Evolutionary conservation across 2,113 vertebrate species (phyloP).

Genomic region (Gymnarchus niloticus): DNA sequence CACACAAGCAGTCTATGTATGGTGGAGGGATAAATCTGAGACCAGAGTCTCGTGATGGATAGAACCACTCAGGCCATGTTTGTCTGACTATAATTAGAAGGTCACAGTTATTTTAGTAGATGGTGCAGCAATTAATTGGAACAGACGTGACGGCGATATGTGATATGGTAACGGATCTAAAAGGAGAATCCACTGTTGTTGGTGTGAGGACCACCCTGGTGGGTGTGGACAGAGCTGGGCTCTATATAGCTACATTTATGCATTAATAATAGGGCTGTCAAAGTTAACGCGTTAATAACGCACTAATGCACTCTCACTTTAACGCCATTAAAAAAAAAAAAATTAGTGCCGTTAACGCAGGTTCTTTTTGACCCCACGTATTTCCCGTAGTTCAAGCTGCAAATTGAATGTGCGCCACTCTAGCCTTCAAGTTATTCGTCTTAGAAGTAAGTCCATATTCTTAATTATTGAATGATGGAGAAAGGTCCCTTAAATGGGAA

Average conservation of each 20-base stretch:
- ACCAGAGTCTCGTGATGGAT: background rate
- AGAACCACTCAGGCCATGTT: background rate
- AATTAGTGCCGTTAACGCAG: too few relatives aligned
- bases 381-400: too few relatives aligned
- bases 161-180: background rate
- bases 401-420: too few relatives aligned
- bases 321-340: too few relatives aligned
- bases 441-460: too few relatives aligned
- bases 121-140: background rate
- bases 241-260: background rate
- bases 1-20: background rate
- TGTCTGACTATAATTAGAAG: background rate
- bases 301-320: too few relatives aligned
- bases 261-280: background rate
- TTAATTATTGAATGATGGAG: too few relatives aligned
- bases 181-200: background rate
- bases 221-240: background rate
- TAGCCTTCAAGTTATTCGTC: too few relatives aligned
- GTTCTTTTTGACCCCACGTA: too few relatives aligned
- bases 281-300: too few relatives aligned
- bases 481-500: too few relatives aligned
- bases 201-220: background rate
- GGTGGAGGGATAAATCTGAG: background rate
- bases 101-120: background rate
- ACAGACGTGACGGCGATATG: background rate